These are phyloP conservation scores for Syngnathus rostellatus DNA, from an alignment of 2,797 vertebrate genomes.

Conservation along the genomic window DNA sequence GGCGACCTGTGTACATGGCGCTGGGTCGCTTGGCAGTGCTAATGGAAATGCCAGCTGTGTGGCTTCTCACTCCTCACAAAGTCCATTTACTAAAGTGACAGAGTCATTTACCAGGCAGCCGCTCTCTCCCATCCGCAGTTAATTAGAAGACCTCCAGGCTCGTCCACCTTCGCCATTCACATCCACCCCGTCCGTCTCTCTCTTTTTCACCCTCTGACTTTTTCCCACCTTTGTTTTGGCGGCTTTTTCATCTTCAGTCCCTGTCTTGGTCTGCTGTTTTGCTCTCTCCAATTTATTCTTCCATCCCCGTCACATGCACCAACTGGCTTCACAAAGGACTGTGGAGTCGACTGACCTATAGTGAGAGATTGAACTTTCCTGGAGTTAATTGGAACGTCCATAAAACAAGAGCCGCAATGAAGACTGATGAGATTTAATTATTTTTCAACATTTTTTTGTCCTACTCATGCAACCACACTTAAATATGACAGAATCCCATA, in stretches of 20 bases:
- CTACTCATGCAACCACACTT: not conserved
- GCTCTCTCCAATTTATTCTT: not conserved
- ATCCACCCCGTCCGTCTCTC: constrained; percentile 37
- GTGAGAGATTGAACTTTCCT: not conserved
- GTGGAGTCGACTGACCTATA: not conserved
- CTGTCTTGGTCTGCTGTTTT: not conserved
- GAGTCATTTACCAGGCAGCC: constrained; percentile 73
- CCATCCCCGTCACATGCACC: not conserved
- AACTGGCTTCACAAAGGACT: not conserved
- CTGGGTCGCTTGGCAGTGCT: constrained; percentile 44
- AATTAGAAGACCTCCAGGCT: constrained; percentile 72
- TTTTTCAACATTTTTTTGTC: not conserved
- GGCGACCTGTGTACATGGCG: constrained; percentile 22
- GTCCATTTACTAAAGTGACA: constrained; percentile 79
- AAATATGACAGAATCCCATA: not conserved
- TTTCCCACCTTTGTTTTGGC: constrained; percentile 1
- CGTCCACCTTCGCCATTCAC: constrained; percentile 49
- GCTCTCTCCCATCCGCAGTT: constrained; percentile 69
- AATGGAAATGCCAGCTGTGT: constrained; percentile 67
- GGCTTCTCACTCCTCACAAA: constrained; percentile 66
- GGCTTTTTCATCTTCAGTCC: not conserved
- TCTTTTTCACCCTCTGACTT: not conserved
- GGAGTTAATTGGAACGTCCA: not conserved
- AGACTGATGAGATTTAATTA: not conserved
- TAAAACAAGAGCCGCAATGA: not conserved